phyloP scores from a whole-genome alignment of 2,797 vertebrate genomes.

The Gobio occitaniae region DNA sequence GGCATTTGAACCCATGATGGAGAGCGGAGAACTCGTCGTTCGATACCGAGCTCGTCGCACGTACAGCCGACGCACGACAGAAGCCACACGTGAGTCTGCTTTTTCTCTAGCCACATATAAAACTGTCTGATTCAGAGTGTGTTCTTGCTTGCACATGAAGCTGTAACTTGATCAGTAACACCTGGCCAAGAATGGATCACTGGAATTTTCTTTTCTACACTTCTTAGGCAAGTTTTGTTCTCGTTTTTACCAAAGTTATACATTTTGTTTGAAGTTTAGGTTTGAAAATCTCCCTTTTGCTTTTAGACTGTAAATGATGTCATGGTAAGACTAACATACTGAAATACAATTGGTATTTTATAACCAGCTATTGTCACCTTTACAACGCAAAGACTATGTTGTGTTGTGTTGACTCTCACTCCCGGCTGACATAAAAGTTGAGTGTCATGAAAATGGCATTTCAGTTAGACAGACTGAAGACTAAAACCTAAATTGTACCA shows the following conservation, averaged over 20 bases:
- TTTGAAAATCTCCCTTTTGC: not conserved
- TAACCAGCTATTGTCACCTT: no score
- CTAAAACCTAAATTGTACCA: not conserved
- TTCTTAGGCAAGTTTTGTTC: not conserved
- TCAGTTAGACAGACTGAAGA: not conserved
- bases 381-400: not conserved
- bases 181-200: not conserved
- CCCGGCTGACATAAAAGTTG: not conserved
- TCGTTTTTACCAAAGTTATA: not conserved
- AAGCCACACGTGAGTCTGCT: constrained; percentile 87
- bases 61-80: constrained; percentile 89
- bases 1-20: constrained; percentile 89
- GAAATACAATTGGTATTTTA: not conserved
- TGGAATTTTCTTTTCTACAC: no score
- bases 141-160: constrained; percentile 12
- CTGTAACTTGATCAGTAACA: constrained; percentile 8
- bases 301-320: not conserved
- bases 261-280: not conserved
- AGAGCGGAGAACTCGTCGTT: constrained; percentile 90
- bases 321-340: not conserved
- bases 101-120: not conserved
- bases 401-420: not conserved
- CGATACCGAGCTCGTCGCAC: constrained; percentile 88
- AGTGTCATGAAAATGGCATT: not conserved
- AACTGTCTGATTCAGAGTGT: not conserved